Conservation (phyloP, 2,113 vertebrate species). For the Coptodon rendalli region DNA sequence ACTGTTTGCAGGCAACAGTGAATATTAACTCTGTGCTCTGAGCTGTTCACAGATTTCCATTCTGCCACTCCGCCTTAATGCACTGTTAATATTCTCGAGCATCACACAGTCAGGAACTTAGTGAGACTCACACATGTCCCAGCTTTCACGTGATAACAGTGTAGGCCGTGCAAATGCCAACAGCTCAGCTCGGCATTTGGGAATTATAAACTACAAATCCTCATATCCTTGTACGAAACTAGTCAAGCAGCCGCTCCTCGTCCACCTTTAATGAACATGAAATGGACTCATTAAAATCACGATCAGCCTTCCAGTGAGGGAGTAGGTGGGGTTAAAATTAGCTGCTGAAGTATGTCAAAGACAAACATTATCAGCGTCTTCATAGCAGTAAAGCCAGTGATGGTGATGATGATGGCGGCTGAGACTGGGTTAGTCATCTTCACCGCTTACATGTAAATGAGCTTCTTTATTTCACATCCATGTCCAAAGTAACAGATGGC, state of each 20-base stretch:
- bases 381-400: background rate
- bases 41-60: background rate
- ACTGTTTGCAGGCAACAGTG: background rate
- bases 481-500: conserved; percentile 40
- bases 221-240: background rate
- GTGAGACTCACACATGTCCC: background rate
- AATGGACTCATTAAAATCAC: background rate
- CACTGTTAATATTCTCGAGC: background rate
- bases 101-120: background rate
- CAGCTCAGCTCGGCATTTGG: background rate
- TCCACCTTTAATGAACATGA: background rate
- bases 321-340: background rate
- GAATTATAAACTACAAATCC: background rate
- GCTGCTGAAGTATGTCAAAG: background rate
- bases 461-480: background rate
- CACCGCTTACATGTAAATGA: background rate
- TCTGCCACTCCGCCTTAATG: background rate
- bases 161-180: background rate
- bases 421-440: background rate
- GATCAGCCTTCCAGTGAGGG: background rate
- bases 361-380: background rate
- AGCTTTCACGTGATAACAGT: background rate
- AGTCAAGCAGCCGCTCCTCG: background rate
- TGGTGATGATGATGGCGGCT: background rate
- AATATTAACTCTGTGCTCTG: background rate